Base-by-base conservation (phyloP, 1,140 invertebrate genomes). In the Saccostrea cuccullata region DNA sequence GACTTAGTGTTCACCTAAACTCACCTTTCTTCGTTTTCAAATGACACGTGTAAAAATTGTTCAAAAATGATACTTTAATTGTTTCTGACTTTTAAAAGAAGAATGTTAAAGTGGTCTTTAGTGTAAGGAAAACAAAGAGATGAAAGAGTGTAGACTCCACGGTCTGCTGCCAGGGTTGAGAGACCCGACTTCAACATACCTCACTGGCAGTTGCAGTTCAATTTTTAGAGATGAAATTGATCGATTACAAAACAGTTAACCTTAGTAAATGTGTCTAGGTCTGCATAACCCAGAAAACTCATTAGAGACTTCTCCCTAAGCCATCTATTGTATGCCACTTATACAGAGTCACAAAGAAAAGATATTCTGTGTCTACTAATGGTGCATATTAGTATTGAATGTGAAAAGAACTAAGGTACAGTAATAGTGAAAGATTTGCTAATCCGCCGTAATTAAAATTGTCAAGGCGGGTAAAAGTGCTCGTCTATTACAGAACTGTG, bases 211-310 rank as follows among this genome's bases (percentile, higher is more conserved):
- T 30, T 73, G 26, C 9, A 73, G 70, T 73, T 30, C 70, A 30
- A 73, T 73, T 30, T 30, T 30, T 8, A 73, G 70, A 17, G 13
- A 30, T 73, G 30, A 73, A 73, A 73, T 73, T 73, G 70, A 73
- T 73, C 11, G 70, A 73, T 73, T 73, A 36, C 30, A 26, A 73
- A 73, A 73, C 30, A 13, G 70, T 73, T 73, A 73, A 73, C 23
- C 70, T 30, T 36, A 30, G 70, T 15, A 73, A 67, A 73, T 13
- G 5, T 30, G 12, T 30, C 26, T 26, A 73, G 26, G 70, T 30
- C 30, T 73, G 23, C 11, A 26, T 73, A 26, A 73, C 70, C 70
- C 13, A 30, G 30, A 11, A 73, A 73, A 73, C 70, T 73, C 30
- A 73, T 73, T 73, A 73, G 70, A 15, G 26, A 15, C 8, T 11